phyloP scores from a whole-genome alignment of 2,113 vertebrate species.

The Baryphthengus martii region DNA sequence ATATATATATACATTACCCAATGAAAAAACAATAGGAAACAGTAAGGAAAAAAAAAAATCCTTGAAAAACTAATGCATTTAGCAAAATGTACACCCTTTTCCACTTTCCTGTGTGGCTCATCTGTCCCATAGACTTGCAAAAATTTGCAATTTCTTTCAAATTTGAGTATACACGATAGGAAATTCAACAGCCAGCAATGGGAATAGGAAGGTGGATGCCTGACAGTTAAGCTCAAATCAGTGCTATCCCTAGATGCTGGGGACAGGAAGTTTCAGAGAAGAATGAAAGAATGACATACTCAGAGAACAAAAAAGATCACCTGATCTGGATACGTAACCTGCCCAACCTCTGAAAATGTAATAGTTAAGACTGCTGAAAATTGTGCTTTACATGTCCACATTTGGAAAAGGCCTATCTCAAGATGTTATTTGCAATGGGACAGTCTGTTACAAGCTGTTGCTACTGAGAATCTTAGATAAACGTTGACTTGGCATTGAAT shows the following conservation, averaged over 20 bases:
- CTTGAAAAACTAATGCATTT: neutral
- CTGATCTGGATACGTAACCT: neutral
- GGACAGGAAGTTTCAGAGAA: neutral
- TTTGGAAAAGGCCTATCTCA: neutral
- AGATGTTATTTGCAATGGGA: neutral
- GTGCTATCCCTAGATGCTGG: neutral
- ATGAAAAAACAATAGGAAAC: constrained; percentile 42
- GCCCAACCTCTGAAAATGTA: neutral
- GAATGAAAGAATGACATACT: neutral
- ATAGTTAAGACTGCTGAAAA: neutral
- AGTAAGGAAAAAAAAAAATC: neutral
- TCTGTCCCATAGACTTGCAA: neutral
- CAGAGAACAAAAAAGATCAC: neutral
- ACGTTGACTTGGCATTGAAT: neutral
- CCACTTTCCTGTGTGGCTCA: neutral
- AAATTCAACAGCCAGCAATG: neutral
- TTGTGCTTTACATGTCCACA: neutral
- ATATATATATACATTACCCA: constrained; percentile 67
- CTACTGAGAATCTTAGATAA: neutral
- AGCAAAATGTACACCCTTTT: neutral
- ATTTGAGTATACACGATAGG: neutral
- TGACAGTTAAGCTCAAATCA: neutral
- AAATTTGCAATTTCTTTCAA: neutral
- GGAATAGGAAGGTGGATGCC: neutral
- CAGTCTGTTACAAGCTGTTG: neutral